Conservation (phyloP, 2,888 invertebrate species). For the Autographa pulchrina region DNA sequence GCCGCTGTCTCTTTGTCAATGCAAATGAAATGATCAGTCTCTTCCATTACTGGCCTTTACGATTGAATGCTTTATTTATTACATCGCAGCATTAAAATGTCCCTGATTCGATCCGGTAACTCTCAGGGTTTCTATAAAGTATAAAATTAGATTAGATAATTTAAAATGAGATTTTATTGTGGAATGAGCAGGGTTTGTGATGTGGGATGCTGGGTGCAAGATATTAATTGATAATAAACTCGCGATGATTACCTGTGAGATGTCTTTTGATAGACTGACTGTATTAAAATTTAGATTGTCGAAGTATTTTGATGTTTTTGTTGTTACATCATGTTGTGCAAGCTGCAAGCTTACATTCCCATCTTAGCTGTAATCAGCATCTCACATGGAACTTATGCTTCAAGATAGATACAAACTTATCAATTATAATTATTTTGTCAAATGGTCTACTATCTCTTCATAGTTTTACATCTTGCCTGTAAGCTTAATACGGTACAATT, state of each 20-base stretch:
- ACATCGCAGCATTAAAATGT: constrained; percentile 53
- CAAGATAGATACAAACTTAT: background rate
- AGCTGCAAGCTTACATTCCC: constrained; percentile 25
- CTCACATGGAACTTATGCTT: background rate
- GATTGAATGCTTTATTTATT: constrained; percentile 40
- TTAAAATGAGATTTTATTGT: constrained; percentile 41
- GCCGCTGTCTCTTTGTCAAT: constrained; percentile 26
- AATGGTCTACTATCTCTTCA: background rate
- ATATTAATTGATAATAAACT: constrained; percentile 44
- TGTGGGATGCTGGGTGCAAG: constrained; percentile 39
- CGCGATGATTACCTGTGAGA: constrained; percentile 34
- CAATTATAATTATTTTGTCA: background rate
- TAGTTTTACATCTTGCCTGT: background rate
- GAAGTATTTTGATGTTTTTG: constrained; percentile 34
- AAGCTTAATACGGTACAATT: background rate
- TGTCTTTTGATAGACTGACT: constrained; percentile 51
- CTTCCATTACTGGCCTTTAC: constrained; percentile 24
- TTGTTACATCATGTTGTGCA: constrained; percentile 34
- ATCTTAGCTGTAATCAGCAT: background rate
- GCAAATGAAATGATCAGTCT: constrained; percentile 11
- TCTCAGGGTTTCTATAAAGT: constrained; percentile 37
- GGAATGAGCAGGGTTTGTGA: constrained; percentile 21
- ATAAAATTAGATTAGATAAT: constrained; percentile 57
- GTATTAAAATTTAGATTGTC: constrained; percentile 47
- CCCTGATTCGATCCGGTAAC: constrained; percentile 51